A percentile compares a stretch with the other conserved stretches of the same genome.
Evolutionary conservation across 2,797 vertebrate species (phyloP).

Genomic region (Cirrhinus mrigala): DNA sequence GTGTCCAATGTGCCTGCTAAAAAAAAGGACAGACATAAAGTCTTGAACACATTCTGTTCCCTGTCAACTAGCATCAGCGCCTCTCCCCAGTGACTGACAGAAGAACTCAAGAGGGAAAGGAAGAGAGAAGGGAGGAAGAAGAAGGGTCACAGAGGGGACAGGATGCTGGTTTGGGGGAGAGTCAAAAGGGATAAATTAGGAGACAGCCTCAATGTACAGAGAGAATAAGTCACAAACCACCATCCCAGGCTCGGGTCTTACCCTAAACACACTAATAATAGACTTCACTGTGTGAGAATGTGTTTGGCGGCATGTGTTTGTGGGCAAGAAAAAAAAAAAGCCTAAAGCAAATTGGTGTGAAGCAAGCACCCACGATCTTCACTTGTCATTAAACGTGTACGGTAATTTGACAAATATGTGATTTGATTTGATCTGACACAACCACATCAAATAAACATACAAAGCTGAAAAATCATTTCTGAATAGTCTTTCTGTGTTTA

Average conservation of each 20-base stretch:
- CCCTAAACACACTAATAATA: conserved; percentile 30
- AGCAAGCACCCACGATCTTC: neutral
- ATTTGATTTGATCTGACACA: neutral
- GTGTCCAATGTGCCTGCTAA: neutral
- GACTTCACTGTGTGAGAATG: conserved; percentile 27
- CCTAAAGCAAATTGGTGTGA: neutral
- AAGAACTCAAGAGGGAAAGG: conserved; percentile 1
- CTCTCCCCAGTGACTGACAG: conserved; percentile 37
- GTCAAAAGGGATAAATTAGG: conserved; percentile 39
- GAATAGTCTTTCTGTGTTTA: neutral
- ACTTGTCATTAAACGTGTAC: neutral
- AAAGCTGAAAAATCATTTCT: neutral
- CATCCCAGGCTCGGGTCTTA: conserved; percentile 29
- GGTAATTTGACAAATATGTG: neutral
- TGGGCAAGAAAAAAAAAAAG: neutral
- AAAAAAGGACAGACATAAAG: neutral
- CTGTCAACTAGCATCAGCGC: conserved; percentile 20
- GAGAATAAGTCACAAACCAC: conserved; percentile 15
- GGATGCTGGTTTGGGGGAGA: conserved; percentile 43
- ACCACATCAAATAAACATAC: neutral
- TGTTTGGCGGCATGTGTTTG: neutral
- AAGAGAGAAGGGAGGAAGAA: conserved; percentile 39
- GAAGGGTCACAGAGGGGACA: conserved; percentile 44
- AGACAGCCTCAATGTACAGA: conserved; percentile 17
- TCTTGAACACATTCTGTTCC: conserved; percentile 41